Evolutionary conservation across 2,888 invertebrate species (phyloP), one percentile per base, ranked within the genome.

Genomic region (Calephelis perditalis): DNA sequence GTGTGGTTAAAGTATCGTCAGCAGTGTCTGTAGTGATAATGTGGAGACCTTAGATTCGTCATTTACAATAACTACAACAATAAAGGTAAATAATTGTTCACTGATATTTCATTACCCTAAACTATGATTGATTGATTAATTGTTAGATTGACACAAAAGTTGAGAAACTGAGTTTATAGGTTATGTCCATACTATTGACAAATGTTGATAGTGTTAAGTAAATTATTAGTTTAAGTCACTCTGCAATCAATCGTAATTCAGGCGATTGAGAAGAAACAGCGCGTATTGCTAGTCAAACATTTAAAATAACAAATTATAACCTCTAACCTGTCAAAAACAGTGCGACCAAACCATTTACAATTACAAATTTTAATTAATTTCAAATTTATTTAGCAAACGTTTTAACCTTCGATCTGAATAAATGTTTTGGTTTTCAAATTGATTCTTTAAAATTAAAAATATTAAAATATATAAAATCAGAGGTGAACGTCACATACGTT

Each of bases 61-160:
- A 54, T 46, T 46, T 46, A 46, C 46, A 46, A 46, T n/a, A 46
- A 46, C 46, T 46, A 46, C n/a, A 46, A 46, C 46, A 46, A 46
- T 46, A 46, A 46, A 46, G 46, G 46, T 45, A 45, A 45, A 45
- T 45, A 45, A 45, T 45, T 45, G 11, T 52, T 12, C 52, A 52
- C 52, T 52, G 52, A 52, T 52, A 52, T 52, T 52, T 52, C 52
- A 52, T 52, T 52, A 52, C 26, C 52, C 26, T 52, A 52, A 52
- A 52, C 52, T 52, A 52, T 52, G 52, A 52, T 52, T 52, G 52
- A 52, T 52, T 52, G 52, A 52, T 52, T 52, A 52, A 52, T 52
- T 52, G 52, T 52, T 52, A 52, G 52, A 52, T 52, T 52, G 26
- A 52, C 52, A 52, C 52, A 52, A 52, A 52, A 52, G 52, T 15